Percentiles rank a stretch among this genome's conserved stretches.
These are phyloP conservation scores for Thaleichthys pacificus DNA, from an alignment of 2,797 vertebrate genomes.

Conservation along the genomic window DNA sequence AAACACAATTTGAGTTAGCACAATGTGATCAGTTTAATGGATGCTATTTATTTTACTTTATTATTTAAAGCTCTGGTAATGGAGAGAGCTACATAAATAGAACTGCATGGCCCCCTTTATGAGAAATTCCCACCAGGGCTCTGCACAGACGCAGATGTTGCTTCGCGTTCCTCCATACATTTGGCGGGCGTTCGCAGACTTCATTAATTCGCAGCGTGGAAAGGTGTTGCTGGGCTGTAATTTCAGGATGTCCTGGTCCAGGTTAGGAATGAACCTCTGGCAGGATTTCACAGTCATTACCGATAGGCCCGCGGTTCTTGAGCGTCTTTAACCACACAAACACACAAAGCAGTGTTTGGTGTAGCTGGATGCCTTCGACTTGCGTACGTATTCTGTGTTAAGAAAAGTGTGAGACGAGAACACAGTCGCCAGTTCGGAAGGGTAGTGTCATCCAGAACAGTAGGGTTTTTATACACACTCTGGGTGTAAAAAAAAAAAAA, in stretches of 20 bases:
- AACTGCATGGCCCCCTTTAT: constrained; percentile 85
- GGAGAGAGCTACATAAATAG: constrained; percentile 89
- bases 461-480: neutral
- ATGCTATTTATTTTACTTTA: constrained; percentile 99
- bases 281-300: constrained; percentile 68
- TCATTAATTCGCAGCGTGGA: constrained; percentile 74
- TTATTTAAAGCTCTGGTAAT: constrained; percentile 98
- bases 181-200: constrained; percentile 71
- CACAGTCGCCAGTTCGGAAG: constrained; percentile 27
- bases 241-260: constrained; percentile 56
- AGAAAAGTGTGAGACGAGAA: constrained; percentile 25
- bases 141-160: constrained; percentile 83
- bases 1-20: constrained; percentile 99
- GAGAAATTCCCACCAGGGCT: constrained; percentile 85
- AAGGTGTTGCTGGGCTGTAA: constrained; percentile 81
- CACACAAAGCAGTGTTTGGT: constrained; percentile 53
- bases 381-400: constrained; percentile 18
- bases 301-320: constrained; percentile 54
- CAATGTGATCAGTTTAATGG: constrained; percentile 98
- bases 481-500: no score
- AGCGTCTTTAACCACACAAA: constrained; percentile 53
- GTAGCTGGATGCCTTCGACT: constrained; percentile 29
- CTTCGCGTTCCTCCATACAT: constrained; percentile 75
- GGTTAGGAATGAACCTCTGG: constrained; percentile 39
- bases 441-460: constrained; percentile 19